Conservation (phyloP, 2,797 vertebrate genomes). For the Ptychadena robeensis region DNA sequence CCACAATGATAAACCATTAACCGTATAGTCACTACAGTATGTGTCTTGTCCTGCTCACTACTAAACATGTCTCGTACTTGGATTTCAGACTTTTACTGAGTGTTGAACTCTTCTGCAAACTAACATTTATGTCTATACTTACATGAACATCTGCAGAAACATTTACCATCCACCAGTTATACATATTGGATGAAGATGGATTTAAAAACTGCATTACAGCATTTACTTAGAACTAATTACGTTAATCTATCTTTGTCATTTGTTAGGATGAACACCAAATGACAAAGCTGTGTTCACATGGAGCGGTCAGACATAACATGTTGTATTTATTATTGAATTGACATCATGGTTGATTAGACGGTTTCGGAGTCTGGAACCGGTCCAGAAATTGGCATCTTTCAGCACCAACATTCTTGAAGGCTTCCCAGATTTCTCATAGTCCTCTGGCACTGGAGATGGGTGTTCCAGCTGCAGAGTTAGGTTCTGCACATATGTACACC, state of each 20-base stretch:
- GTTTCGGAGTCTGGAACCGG: neutral
- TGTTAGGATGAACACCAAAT: conserved; percentile 11
- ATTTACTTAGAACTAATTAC: neutral
- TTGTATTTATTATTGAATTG: neutral
- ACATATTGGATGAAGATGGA: neutral
- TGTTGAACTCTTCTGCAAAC: neutral
- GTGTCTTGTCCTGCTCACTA: neutral
- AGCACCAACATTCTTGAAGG: neutral
- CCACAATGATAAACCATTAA: no score
- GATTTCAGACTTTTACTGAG: neutral
- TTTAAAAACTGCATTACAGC: conserved; percentile 3
- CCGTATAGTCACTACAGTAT: neutral
- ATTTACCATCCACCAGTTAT: neutral
- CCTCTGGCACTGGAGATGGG: no score
- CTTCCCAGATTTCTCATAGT: neutral
- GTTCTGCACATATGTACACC: neutral
- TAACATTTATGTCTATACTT: conserved; percentile 9
- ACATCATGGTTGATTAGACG: neutral
- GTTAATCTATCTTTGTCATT: conserved; percentile 29
- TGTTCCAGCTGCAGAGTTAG: neutral
- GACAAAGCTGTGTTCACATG: conserved; percentile 5
- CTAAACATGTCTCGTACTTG: neutral
- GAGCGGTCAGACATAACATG: neutral
- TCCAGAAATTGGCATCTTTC: neutral
- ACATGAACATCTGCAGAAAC: conserved; percentile 17